Evolutionary conservation across 2,888 invertebrate genomes (phyloP).

Genomic region (Erannis defoliaria): DNA sequence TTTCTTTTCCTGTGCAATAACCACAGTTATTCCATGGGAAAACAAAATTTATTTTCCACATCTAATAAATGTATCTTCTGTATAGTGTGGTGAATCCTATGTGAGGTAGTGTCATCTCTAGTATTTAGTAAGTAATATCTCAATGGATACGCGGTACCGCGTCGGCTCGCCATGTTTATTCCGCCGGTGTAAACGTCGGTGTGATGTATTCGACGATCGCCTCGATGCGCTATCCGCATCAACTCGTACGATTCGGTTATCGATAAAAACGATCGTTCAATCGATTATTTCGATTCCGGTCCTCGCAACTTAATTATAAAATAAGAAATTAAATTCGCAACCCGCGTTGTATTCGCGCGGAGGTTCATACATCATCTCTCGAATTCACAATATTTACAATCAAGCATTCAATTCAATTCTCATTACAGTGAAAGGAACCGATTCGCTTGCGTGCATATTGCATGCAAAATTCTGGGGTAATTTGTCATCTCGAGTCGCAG

Average conservation of each 20-base stretch:
- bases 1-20: no score
- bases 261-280: constrained; percentile 26
- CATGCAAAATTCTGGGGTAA: constrained; percentile 63
- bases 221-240: neutral
- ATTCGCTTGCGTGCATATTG: constrained; percentile 47
- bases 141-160: constrained; percentile 33
- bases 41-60: no score
- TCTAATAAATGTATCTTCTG: no score
- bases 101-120: no score
- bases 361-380: constrained; percentile 26
- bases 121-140: no score
- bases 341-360: constrained; percentile 13
- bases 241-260: constrained; percentile 13
- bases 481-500: constrained; percentile 65
- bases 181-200: constrained; percentile 17
- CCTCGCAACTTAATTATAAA: constrained; percentile 30
- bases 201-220: constrained; percentile 27
- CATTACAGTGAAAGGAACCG: constrained; percentile 46
- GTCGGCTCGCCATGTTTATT: constrained; percentile 36
- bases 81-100: no score
- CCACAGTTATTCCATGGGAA: no score
- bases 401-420: constrained; percentile 44
- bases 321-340: constrained; percentile 27
- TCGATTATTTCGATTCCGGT: constrained; percentile 17
- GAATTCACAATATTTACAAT: constrained; percentile 37